A percentile compares a stretch with the other conserved stretches of the same genome.
Evolutionary conservation across 2,113 vertebrate genomes (phyloP).

Genomic region (Gallinago undulata): DNA sequence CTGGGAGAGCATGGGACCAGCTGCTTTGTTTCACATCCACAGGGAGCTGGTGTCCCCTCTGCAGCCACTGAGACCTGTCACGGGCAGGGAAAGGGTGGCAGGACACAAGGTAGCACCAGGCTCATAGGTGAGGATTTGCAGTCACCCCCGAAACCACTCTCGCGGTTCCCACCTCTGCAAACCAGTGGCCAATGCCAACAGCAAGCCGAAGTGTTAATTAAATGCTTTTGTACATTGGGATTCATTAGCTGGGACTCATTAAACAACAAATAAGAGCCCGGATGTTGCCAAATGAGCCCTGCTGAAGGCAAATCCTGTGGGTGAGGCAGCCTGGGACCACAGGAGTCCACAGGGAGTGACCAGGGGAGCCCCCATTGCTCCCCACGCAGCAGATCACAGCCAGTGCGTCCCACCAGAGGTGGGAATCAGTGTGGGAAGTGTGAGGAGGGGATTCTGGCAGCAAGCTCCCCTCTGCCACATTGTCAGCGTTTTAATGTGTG

Average conservation of each 20-base stretch:
- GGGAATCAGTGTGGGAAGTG: background rate
- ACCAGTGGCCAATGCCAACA: background rate
- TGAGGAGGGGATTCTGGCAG: fast-evolving
- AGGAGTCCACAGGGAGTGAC: background rate
- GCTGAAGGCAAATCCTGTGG: background rate
- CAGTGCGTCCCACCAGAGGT: background rate
- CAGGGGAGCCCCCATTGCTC: background rate
- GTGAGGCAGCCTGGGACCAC: background rate
- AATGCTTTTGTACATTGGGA: background rate
- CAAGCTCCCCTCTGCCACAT: fast-evolving
- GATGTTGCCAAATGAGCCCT: background rate
- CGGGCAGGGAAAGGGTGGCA: background rate
- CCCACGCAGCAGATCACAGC: background rate
- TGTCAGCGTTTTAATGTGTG: background rate
- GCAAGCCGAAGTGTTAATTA: background rate
- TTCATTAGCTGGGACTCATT: background rate
- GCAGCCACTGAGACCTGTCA: background rate
- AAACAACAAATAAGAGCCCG: background rate
- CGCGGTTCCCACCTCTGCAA: background rate
- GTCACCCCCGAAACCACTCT: background rate
- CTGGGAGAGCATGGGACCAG: background rate
- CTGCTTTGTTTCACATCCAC: background rate
- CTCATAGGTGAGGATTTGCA: background rate
- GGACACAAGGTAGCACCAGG: background rate
- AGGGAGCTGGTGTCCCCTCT: background rate